Conservation (phyloP, 2,888 invertebrate species). For the Machimus rusticus region DNA sequence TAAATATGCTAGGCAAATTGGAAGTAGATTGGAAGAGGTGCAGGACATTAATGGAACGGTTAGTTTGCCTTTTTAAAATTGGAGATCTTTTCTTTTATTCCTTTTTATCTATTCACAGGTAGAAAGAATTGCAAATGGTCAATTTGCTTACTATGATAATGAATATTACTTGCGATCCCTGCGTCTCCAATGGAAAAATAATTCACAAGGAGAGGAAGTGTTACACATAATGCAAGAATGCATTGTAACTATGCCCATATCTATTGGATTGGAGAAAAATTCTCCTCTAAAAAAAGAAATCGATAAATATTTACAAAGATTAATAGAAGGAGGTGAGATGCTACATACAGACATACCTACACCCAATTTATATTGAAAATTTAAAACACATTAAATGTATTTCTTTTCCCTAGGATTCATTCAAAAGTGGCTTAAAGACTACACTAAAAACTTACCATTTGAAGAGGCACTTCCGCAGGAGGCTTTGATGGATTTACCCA, state of each 20-base stretch:
- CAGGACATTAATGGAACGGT: slow-evolving; percentile 71
- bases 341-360: background rate
- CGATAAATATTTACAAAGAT: slow-evolving; percentile 71
- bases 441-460: slow-evolving; percentile 68
- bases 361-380: background rate
- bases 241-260: slow-evolving; percentile 80
- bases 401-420: slow-evolving; percentile 68
- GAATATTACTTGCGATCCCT: slow-evolving; percentile 73
- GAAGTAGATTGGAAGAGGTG: slow-evolving; percentile 71
- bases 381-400: background rate
- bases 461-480: slow-evolving; percentile 72
- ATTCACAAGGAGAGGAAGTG: slow-evolving; percentile 54
- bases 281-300: slow-evolving; percentile 76
- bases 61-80: slow-evolving; percentile 38
- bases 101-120: slow-evolving; percentile 51
- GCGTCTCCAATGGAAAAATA: slow-evolving; percentile 67
- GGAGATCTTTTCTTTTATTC: too few species aligned
- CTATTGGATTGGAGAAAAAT: slow-evolving; percentile 82
- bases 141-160: slow-evolving; percentile 83
- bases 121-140: slow-evolving; percentile 72
- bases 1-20: slow-evolving; percentile 71
- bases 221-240: slow-evolving; percentile 86
- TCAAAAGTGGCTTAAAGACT: slow-evolving; percentile 80
- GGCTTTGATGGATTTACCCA: slow-evolving; percentile 79
- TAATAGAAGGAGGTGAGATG: slow-evolving; percentile 74